Conservation (phyloP, 2,797 vertebrate genomes). For the Scarus forsteni region DNA sequence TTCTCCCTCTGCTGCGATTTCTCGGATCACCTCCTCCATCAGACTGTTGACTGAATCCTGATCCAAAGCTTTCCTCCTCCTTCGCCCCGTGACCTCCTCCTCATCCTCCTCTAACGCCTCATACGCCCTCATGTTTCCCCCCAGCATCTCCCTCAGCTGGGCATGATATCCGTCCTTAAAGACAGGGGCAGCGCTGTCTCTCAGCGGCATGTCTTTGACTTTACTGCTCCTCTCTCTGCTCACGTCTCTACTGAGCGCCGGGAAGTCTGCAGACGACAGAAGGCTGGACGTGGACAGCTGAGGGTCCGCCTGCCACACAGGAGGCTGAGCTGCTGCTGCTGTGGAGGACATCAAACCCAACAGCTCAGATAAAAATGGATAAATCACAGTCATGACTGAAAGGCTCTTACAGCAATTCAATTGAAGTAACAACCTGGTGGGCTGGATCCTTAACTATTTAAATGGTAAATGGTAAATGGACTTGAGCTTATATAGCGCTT, state of each 20-base stretch:
- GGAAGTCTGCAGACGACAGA: slow-evolving; percentile 62
- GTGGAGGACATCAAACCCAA: neutral
- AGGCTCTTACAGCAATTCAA: no score
- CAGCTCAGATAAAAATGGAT: no score
- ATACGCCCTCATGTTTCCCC: slow-evolving; percentile 71
- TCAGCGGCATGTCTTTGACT: slow-evolving; percentile 26
- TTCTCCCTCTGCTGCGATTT: slow-evolving; percentile 80
- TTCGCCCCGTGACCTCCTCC: slow-evolving; percentile 5
- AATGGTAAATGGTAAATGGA: no score
- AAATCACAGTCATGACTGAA: no score
- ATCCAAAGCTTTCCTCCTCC: slow-evolving; percentile 41
- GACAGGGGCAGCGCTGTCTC: slow-evolving; percentile 5
- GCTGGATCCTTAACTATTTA: no score
- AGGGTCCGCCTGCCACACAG: neutral
- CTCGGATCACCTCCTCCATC: slow-evolving; percentile 75
- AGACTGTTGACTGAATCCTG: slow-evolving; percentile 67
- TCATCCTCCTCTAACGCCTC: slow-evolving; percentile 63
- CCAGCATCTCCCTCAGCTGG: slow-evolving; percentile 80
- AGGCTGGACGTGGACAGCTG: neutral
- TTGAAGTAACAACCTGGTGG: no score
- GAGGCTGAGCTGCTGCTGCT: slow-evolving; percentile 44
- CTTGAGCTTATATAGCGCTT: no score
- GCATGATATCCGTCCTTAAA: slow-evolving; percentile 71
- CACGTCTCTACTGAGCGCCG: slow-evolving; percentile 48
- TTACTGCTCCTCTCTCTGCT: slow-evolving; percentile 61